Evolutionary conservation across 2,797 vertebrate genomes (phyloP), one percentile per base, ranked within the genome.

Genomic region (Yasuhikotakia modesta): DNA sequence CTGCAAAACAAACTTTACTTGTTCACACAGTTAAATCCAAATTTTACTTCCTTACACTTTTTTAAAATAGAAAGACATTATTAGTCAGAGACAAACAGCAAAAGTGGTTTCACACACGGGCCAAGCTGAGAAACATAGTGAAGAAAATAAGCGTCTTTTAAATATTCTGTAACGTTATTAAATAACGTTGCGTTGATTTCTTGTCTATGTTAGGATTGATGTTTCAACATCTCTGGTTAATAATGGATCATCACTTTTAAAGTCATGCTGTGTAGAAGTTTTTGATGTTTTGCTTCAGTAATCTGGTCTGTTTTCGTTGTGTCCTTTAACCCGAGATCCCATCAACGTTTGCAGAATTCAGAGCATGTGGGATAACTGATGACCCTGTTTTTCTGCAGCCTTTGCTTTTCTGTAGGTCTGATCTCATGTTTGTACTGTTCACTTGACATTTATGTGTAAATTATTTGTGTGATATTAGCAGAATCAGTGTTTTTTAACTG

Each of bases 1-100:
- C 96, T 97, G 88, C 76, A 67, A 80, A 77, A 85, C 24, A 84
- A 80, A 76, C 80, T 82, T 6, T 55, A 30, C 7, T 1, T 64
- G 1, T 78, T 70, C 7, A 64, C 45, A 13, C 66, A 1, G 10
- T 22, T 63, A 10, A 35, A 68, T 27, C 57, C 32, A 12, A 1
- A n/a, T 21, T 19, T 45, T 68, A 17, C 4, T 7, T 43, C 10
- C 5, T 22, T 30, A 17, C 3, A 12, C 52, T 17, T 67, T 35
- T 67, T 57, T 58, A 30, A 46, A 16, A 46, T 16, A 35, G 24
- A 39, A 8, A 19, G 10, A 57, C 50, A 32, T 70, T 13, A 83
- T 57, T 14, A 73, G 79, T 69, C 65, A 19, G 14, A 71, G 12
- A 22, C 2, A 60, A 14, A 64, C 27, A 60, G 66, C 19, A 45